phyloP scores from a whole-genome alignment of 2,888 invertebrate genomes.

The Ectobius pallidus region DNA sequence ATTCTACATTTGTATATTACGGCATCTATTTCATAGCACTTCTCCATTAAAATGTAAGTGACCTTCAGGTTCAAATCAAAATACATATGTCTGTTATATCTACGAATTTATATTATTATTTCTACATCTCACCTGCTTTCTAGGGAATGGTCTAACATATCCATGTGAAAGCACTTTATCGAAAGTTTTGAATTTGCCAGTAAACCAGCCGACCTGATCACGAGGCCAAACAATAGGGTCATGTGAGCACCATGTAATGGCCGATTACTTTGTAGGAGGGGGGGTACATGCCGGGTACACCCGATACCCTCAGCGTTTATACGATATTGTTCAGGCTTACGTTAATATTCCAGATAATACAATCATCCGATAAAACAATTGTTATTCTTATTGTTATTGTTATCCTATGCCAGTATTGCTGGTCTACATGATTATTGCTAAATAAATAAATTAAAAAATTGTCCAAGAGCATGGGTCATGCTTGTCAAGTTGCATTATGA shows the following conservation, averaged over 20 bases:
- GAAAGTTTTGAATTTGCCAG: constrained; percentile 49
- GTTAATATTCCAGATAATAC: too few species aligned
- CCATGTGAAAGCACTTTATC: constrained; percentile 53
- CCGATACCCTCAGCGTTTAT: too few species aligned
- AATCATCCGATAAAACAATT: too few species aligned
- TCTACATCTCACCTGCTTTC: constrained; percentile 63
- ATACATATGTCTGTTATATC: constrained; percentile 2
- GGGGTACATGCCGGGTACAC: not conserved
- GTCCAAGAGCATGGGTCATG: too few species aligned
- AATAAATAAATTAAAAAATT: too few species aligned
- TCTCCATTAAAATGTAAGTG: constrained; percentile 45
- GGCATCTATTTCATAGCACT: too few species aligned
- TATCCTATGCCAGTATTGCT: too few species aligned
- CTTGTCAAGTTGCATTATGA: too few species aligned
- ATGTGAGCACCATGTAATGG: constrained; percentile 62
- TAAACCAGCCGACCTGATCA: constrained; percentile 61
- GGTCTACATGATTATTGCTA: too few species aligned
- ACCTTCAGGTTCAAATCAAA: constrained; percentile 53
- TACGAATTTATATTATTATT: not conserved
- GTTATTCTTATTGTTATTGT: too few species aligned
- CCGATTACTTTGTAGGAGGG: constrained; percentile 25
- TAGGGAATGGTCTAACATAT: constrained; percentile 65
- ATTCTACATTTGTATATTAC: too few species aligned
- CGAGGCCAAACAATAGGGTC: constrained; percentile 75
- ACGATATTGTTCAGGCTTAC: too few species aligned